Evolutionary conservation across 2,797 vertebrate genomes (phyloP), one percentile per base, ranked within the genome.

Genomic region (Syncerus caffer): DNA sequence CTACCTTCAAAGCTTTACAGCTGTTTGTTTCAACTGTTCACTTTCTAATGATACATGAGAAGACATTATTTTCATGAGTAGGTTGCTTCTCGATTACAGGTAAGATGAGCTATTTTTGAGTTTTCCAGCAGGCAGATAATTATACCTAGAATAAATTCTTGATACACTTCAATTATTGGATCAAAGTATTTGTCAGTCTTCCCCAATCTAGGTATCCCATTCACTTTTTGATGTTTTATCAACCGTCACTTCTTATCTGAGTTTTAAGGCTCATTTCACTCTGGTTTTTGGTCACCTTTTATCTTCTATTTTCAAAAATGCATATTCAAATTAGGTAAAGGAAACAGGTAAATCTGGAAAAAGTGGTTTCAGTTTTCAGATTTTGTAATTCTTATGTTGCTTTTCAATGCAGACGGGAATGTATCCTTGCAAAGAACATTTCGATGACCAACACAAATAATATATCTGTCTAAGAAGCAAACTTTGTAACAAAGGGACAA

Each of bases 341-440:
- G 34, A 89, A 89, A 93, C 27, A 83, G 47, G 45, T 51, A 91
- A 71, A 85, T 89, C 85, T 85, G 89, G 11, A 67, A 93, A 95
- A 95, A 67, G 87, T 51, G n/a, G 16, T 87, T 96, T 90, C 4
- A 6, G 60, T 90, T 95, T 97, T 91, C 55, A 90, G 79, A 95
- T 50, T 96, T 95, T 89, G 1, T 74, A 93, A 94, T 79, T 94
- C 76, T 87, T 85, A 89, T 64, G 47, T 55, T 97, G 84, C 89
- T 83, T 97, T 97, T 96, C 95, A 94, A 96, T 25, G n/a, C 60
- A 96, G 85, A 96, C 97, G 47, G 93, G 95, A 97, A 96, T 94
- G 64, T 87, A 94, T 95, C 74, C 85, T 97, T 96, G 95, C 53
- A 96, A 97, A 97, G 38, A 95, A 90, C 76, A 95, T 89, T 91